These are phyloP conservation scores for Struthio camelus DNA, from an alignment of 2,113 vertebrate genomes.

Conservation along the genomic window DNA sequence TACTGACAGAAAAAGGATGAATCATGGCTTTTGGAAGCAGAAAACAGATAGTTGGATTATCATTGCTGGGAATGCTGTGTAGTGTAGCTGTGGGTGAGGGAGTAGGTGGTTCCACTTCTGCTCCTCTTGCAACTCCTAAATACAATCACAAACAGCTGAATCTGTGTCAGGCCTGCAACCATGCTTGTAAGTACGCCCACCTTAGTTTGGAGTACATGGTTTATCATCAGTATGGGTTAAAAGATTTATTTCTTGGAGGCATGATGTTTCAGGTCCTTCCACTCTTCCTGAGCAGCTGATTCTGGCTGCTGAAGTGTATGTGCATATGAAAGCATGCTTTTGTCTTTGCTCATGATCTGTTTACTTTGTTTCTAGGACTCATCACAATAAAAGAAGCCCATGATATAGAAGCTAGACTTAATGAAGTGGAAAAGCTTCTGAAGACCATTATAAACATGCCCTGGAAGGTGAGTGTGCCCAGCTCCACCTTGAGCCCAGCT, in stretches of 20 bases:
- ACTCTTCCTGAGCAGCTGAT: background rate
- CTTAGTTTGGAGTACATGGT: fast-evolving
- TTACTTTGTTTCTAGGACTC: conserved; percentile 79
- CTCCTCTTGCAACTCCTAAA: conserved; percentile 35
- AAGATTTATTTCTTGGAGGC: background rate
- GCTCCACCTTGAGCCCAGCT: background rate
- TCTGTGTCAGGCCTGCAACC: background rate
- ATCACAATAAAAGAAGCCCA: conserved; percentile 92
- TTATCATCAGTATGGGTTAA: background rate
- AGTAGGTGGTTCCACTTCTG: conserved; percentile 33
- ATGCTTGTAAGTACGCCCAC: background rate
- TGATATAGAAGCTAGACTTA: conserved; percentile 93
- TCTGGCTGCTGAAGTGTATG: background rate
- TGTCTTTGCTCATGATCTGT: background rate
- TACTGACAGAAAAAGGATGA: background rate
- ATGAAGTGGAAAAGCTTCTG: conserved; percentile 92
- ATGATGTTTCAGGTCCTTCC: background rate
- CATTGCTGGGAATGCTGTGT: background rate
- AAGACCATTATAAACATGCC: conserved; percentile 93
- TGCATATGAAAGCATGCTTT: background rate
- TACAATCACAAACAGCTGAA: conserved; percentile 19
- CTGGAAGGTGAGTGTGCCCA: conserved; percentile 83
- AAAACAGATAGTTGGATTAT: background rate
- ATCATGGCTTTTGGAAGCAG: conserved; percentile 21
- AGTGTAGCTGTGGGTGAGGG: conserved; percentile 4